A percentile compares a stretch with the other conserved stretches of the same genome.
Conservation (phyloP, 2,113 vertebrate species). For the Barbus barbus region DNA sequence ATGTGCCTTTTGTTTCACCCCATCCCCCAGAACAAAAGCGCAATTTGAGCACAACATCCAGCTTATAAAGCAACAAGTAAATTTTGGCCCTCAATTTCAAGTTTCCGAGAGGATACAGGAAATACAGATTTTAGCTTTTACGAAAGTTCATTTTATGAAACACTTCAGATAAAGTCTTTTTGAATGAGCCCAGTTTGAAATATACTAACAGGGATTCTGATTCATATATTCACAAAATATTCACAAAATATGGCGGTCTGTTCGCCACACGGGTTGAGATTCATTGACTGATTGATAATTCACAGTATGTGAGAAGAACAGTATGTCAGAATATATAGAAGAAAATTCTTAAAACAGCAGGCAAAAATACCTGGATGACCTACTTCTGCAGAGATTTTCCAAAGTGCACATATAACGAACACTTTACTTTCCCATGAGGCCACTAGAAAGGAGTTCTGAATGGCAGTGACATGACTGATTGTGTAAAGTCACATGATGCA, state of each 20-base stretch:
- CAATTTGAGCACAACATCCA: conserved; percentile 44
- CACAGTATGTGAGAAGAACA: background rate
- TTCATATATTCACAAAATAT: background rate
- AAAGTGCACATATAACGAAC: background rate
- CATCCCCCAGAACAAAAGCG: conserved; percentile 68
- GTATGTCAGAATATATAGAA: background rate
- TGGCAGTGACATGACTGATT: background rate
- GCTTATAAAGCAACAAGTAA: conserved; percentile 23
- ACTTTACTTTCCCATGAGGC: background rate
- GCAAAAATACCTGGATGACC: background rate
- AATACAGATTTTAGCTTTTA: no score
- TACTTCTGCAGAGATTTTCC: background rate
- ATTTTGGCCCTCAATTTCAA: background rate
- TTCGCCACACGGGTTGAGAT: background rate
- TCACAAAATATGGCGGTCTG: no score
- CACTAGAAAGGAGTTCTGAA: no score
- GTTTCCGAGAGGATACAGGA: background rate
- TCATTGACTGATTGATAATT: background rate
- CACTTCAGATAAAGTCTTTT: background rate
- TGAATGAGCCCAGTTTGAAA: no score
- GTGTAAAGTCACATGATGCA: background rate
- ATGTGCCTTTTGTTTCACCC: conserved; percentile 60
- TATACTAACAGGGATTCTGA: no score
- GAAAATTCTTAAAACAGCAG: background rate
- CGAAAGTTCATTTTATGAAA: background rate